phyloP scores from a whole-genome alignment of 2,113 vertebrate species.

The Xiphorhynchus elegans region DNA sequence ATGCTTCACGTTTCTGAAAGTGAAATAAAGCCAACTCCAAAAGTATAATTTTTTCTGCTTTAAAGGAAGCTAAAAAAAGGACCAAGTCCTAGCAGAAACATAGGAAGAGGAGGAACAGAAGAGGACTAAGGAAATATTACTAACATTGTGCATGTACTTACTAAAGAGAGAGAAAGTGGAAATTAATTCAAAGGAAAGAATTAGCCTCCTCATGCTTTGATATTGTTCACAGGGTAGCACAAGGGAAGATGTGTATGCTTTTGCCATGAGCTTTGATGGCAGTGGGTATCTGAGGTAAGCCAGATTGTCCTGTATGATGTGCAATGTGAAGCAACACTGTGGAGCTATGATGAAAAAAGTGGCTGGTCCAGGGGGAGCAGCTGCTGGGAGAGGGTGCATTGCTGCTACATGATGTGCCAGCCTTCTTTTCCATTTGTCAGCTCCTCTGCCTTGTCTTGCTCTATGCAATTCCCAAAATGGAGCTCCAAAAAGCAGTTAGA shows the following conservation, averaged over 20 bases:
- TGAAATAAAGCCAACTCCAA: not conserved
- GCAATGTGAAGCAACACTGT: not conserved
- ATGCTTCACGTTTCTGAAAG: not conserved
- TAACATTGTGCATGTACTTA: not conserved
- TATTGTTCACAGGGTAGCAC: not conserved
- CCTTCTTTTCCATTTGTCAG: not conserved
- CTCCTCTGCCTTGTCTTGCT: not conserved
- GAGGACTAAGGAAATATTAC: not conserved
- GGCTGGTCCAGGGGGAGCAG: not conserved
- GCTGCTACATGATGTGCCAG: rapidly evolving
- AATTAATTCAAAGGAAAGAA: not conserved
- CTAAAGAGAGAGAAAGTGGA: not conserved
- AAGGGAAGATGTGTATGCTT: not conserved
- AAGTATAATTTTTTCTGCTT: not conserved
- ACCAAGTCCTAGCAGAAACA: not conserved
- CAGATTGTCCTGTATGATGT: not conserved
- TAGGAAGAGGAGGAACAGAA: not conserved
- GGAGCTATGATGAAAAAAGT: not conserved
- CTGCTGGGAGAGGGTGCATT: not conserved
- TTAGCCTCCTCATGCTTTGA: not conserved
- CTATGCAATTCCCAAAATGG: not conserved
- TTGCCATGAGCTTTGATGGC: not conserved
- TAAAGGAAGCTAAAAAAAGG: not conserved
- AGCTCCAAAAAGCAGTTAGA: not conserved
- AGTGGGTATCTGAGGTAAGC: not conserved